Conservation (phyloP, 2,797 vertebrate genomes). For the Rhinoraja longicauda region DNA sequence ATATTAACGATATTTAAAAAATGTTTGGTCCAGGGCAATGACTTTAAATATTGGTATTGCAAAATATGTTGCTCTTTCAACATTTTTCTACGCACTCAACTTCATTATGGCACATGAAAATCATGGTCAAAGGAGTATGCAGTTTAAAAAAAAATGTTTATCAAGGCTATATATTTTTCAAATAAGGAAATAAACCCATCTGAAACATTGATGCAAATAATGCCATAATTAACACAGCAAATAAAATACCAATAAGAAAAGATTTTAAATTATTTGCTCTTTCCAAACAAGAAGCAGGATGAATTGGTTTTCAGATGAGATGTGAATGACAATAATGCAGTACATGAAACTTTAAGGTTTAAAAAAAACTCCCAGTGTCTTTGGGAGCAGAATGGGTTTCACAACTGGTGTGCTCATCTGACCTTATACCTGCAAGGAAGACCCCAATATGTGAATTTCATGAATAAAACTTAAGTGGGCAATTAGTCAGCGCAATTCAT, state of each 20-base stretch:
- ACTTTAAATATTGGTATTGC: constrained; percentile 10
- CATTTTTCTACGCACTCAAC: neutral
- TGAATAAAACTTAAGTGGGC: neutral
- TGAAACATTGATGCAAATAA: neutral
- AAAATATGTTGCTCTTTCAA: neutral
- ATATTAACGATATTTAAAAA: neutral
- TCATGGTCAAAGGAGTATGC: neutral
- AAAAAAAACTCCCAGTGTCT: neutral
- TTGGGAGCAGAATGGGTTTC: neutral
- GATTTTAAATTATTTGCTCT: neutral
- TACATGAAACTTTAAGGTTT: neutral
- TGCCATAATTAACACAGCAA: neutral
- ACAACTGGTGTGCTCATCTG: neutral
- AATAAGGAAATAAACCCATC: neutral
- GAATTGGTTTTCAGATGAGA: neutral
- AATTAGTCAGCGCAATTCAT: neutral
- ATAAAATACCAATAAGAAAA: neutral
- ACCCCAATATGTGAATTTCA: neutral
- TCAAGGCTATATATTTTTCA: neutral
- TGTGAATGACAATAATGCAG: neutral
- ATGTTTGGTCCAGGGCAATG: neutral
- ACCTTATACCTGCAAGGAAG: neutral
- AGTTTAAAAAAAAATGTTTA: neutral
- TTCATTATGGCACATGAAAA: neutral
- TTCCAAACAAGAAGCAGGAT: neutral